Percentiles rank a stretch among this genome's conserved stretches.
Conservation (phyloP, 1,140 invertebrate genomes). For the Chymomyza costata region DNA sequence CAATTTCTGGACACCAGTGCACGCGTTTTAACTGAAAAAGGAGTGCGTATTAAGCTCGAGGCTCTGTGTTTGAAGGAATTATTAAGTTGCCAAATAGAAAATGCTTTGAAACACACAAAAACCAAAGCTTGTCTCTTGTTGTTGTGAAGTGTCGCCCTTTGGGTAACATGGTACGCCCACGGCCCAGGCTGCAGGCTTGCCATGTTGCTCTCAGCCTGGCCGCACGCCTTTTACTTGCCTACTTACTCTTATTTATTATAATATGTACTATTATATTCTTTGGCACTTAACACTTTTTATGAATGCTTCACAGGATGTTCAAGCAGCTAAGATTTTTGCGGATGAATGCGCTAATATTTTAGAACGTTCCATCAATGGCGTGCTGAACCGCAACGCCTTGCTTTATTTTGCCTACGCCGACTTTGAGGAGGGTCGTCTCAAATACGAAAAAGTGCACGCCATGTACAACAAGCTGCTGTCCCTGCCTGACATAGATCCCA, state of each 20-base stretch:
- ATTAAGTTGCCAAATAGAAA: slow-evolving; percentile 8
- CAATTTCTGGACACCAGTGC: slow-evolving; percentile 96
- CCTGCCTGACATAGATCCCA: slow-evolving; percentile 94
- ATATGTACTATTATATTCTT: background rate
- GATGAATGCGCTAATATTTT: slow-evolving; percentile 96
- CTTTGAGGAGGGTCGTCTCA: slow-evolving; percentile 97
- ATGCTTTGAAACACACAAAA: slow-evolving; percentile 36
- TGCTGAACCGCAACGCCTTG: slow-evolving; percentile 93
- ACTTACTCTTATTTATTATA: background rate
- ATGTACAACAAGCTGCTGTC: slow-evolving; percentile 96
- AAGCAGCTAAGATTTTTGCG: slow-evolving; percentile 91
- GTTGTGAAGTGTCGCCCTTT: slow-evolving; percentile 59
- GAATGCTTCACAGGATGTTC: slow-evolving; percentile 86
- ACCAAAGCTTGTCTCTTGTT: slow-evolving; percentile 40
- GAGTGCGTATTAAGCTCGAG: slow-evolving; percentile 78
- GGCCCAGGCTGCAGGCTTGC: background rate
- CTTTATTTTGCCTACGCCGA: slow-evolving; percentile 99
- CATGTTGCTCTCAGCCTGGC: slow-evolving; percentile 1
- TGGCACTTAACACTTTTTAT: background rate
- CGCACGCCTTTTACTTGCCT: background rate
- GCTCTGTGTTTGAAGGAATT: background rate
- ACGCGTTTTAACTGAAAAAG: slow-evolving; percentile 94
- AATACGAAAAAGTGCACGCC: slow-evolving; percentile 97
- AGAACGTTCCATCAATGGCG: slow-evolving; percentile 90
- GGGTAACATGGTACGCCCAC: slow-evolving; percentile 54